Conservation (phyloP, 2,888 invertebrate species). For the Philereme vetulata region DNA sequence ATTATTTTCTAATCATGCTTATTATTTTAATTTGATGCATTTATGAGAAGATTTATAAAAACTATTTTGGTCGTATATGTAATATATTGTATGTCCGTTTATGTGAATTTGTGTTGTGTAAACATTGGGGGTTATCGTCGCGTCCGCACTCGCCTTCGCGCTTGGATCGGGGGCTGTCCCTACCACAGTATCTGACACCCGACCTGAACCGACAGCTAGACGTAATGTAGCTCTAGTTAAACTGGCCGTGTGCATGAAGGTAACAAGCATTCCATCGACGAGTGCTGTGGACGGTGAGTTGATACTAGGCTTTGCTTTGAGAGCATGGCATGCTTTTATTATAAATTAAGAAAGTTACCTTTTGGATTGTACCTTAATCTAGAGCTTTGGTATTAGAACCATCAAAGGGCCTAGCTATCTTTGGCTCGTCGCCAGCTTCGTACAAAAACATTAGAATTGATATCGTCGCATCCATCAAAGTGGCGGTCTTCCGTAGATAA, state of each 20-base stretch:
- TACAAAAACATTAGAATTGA: conserved; percentile 38
- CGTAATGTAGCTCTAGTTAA: conserved; percentile 74
- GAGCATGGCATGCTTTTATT: conserved; percentile 38
- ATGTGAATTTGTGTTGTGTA: conserved; percentile 84
- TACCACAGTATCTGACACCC: conserved; percentile 69
- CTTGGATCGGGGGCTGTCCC: conserved; percentile 71
- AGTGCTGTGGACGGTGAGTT: conserved; percentile 77
- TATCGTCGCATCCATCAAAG: conserved; percentile 58
- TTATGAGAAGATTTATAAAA: conserved; percentile 68
- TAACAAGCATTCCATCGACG: conserved; percentile 79
- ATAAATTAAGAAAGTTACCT: conserved; percentile 31
- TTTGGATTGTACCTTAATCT: conserved; percentile 32
- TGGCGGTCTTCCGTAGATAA: conserved; percentile 43
- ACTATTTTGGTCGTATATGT: conserved; percentile 82
- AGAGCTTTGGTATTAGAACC: conserved; percentile 17
- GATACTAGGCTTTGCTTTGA: conserved; percentile 64
- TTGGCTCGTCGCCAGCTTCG: conserved; percentile 52
- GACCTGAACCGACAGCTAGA: conserved; percentile 66
- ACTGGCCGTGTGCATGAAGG: conserved; percentile 77
- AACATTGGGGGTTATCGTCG: conserved; percentile 67
- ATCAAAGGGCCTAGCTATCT: conserved; percentile 26
- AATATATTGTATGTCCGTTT: conserved; percentile 77
- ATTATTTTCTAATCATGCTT: conserved; percentile 69
- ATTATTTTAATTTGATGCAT: conserved; percentile 66
- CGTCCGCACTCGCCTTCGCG: conserved; percentile 79